These are phyloP conservation scores for Trachemys scripta DNA, from an alignment of 2,113 vertebrate species.

Conservation along the genomic window DNA sequence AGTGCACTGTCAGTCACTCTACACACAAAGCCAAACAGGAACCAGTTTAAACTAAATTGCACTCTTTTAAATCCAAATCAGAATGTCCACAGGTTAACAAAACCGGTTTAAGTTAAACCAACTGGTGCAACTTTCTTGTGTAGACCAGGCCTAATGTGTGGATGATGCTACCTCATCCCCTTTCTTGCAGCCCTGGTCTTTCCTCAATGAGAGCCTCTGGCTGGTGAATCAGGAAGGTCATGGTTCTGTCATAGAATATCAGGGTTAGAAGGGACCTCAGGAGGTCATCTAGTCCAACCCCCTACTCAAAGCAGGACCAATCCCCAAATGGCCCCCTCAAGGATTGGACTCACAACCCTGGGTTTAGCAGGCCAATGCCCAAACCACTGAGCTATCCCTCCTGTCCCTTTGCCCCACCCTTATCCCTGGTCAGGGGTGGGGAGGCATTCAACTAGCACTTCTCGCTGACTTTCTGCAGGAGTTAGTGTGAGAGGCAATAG, in stretches of 20 bases:
- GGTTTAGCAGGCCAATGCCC: no score
- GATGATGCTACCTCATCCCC: not conserved
- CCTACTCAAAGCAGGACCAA: no score
- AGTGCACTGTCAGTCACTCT: not conserved
- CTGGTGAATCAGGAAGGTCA: not conserved
- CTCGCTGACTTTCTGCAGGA: no score
- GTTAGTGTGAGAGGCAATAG: not conserved
- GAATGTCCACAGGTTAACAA: not conserved
- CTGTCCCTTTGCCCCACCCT: not conserved
- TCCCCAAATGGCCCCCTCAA: no score
- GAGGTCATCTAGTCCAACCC: no score
- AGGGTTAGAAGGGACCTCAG: no score
- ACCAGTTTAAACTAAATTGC: not conserved
- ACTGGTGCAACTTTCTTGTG: not conserved
- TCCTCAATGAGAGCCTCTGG: not conserved
- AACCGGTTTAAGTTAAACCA: not conserved
- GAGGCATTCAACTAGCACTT: not conserved
- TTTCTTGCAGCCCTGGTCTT: not conserved
- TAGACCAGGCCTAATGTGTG: not conserved
- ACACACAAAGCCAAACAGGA: not conserved
- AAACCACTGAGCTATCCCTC: no score
- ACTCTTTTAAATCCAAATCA: not conserved
- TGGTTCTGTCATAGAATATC: not conserved
- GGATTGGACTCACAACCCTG: no score
- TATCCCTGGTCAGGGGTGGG: not conserved